A percentile compares a stretch with the other conserved stretches of the same genome.
phyloP scores from a whole-genome alignment of 2,113 vertebrate genomes.

The Atlantisia rogersi region DNA sequence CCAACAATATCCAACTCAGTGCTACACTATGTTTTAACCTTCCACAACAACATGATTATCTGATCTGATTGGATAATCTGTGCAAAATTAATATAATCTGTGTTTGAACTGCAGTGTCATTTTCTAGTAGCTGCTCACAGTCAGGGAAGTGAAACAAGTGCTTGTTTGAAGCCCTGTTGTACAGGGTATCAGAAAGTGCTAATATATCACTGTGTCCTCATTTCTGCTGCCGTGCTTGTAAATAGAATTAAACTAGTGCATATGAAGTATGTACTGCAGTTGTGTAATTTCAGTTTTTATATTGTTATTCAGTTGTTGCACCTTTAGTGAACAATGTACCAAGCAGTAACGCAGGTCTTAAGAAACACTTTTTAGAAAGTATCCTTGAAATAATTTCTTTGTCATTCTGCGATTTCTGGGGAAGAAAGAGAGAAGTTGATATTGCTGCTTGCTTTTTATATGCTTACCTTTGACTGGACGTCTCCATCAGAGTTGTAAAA shows the following conservation, averaged over 20 bases:
- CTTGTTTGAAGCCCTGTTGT: neutral
- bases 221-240: neutral
- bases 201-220: accelerated
- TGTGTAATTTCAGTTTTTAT: neutral
- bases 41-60: neutral
- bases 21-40: neutral
- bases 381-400: neutral
- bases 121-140: neutral
- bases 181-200: neutral
- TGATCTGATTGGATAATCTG: neutral
- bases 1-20: neutral
- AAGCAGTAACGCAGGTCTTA: neutral
- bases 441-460: neutral
- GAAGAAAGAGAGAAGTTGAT: neutral
- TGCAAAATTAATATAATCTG: neutral
- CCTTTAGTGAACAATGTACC: neutral
- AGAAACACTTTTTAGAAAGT: neutral
- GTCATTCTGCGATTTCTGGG: neutral
- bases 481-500: neutral
- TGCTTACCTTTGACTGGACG: neutral
- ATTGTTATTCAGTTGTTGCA: neutral
- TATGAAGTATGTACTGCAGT: neutral
- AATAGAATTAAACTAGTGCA: neutral
- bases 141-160: neutral
- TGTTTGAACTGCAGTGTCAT: neutral